Base-by-base conservation (phyloP, 2,888 invertebrate species). In the Dolomedes plantarius region DNA sequence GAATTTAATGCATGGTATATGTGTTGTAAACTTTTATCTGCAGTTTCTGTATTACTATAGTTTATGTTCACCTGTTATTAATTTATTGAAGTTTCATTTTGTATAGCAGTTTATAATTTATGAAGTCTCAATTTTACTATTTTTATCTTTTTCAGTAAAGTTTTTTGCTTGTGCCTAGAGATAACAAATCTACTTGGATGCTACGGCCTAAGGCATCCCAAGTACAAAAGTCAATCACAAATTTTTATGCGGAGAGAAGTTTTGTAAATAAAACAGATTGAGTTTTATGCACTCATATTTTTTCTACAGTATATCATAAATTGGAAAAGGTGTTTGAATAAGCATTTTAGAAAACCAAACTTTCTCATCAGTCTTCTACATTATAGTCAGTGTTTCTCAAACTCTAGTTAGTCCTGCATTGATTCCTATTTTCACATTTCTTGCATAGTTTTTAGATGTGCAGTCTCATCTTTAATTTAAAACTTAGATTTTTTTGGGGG, bases 201-300 rank as follows among this genome's bases (percentile, higher is more conserved):
- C 46, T 46, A 46, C 9, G 16, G 46, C 46, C 46, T 46, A 46
- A 6, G 2, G 46, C 46, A 46, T 46, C 46, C 13, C 46, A 46
- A 16, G 16, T 46, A 16, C 36, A 46, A 46, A 46, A 16, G 46
- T 46, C 46, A 46, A 46, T 46, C 46, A 46, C 46, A 46, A 46
- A 46, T 46, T 46, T 46, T 46, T 46, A 46, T 46, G 46, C 9
- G 11, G 46, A 46, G 46, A 46, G 46, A 46, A 46, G 16, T 46
- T 46, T 46, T 46, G 46, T 46, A 46, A 46, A 46, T 46, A 46
- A 46, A 11, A n/a, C n/a, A 46, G 46, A 46, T 46, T 46, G 46
- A 46, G 46, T 46, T 46, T 46, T 46, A 46, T 46, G 46, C 46
- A 46, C 46, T 46, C 46, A 46, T 46, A 46, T 46, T 46, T 46